Base-by-base conservation (phyloP, 2,888 invertebrate species). In the Philopedon plagiatum region DNA sequence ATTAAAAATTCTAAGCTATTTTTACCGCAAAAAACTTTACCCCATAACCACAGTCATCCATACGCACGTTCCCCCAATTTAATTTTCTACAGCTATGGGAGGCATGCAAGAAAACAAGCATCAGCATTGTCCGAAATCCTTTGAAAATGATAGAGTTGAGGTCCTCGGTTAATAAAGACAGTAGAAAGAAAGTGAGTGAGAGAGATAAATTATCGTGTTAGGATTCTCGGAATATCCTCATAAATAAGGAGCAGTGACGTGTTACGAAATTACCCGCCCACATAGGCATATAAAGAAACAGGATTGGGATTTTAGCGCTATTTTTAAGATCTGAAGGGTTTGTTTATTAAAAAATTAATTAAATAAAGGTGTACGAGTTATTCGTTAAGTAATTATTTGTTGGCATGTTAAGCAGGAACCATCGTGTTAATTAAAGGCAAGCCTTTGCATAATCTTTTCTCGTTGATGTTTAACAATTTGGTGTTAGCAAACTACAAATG, bases 161-260 rank as follows among this genome's bases (percentile, higher is more conserved):
- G n/a, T 26, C 23, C 49, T 19, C 49, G 13, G 26, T 49, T 26
- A 49, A 26, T 26, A 49, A 49, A 49, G 49, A 49, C 44, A 23
- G 23, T 49, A 23, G 49, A 49, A 49, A n/a, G 26, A 49, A 49
- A 49, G 49, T 49, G 49, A 26, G 26, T 49, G 13, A 23, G 49
- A n/a, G 49, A 49, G 26, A 49, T 49, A 49, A 49, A 49, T 49
- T 26, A 49, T 13, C 49, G 19, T 15, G n/a, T 13, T 7, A 23
- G 26, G n/a, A 26, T 26, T 49, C 49, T 26, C 49, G 2, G 26
- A 49, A 49, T 26, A 26, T 26, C 26, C 26, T 13, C 23, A 49
- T 49, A 49, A 49, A 49, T 49, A 49, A 49, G 26, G 7, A 49
- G 49, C 5, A 26, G 49, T 26, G 26, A 26, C 49, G 49, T 23